Evolutionary conservation across 2,888 invertebrate genomes (phyloP), one percentile per base, ranked within the genome.

Genomic region (Prenolepis imparis): DNA sequence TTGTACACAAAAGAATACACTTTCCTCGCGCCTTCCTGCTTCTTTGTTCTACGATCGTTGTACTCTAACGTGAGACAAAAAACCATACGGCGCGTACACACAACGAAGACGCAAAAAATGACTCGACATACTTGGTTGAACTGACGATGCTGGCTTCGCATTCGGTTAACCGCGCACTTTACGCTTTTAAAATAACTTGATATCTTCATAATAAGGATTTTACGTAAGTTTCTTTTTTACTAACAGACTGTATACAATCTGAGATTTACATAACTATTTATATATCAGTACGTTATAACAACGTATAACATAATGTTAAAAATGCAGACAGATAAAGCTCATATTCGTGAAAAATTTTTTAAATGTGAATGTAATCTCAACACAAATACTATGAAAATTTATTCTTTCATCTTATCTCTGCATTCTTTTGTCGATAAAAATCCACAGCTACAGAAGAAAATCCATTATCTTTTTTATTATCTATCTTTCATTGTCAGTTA

Each of bases 1-100:
- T 64, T 87, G 87, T 89, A 83, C 68, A 90, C 90, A 90, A 91
- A 90, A 85, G 90, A 87, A 84, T 84, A 75, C 39, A 83, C 84
- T 83, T 82, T 78, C 86, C 86, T 85, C 84, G 74, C 68, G 21
- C 84, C 83, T 84, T 89, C 85, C 83, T 66, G 78, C 55, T 28
- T 44, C 84, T 82, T 87, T 84, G 74, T 64, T 66, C 28, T 11
- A 48, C 73, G 55, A 59, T 61, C 67, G 67, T 81, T 84, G 82
- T 44, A 73, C 57, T 68, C 84, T 3, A 39, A 59, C 57, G 80
- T 77, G 81, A 55, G 84, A 68, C 57, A 32, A 67, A 84, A 70
- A 84, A 66, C 36, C 24, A 32, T 6, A 36, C 64, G n/a, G 18
- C 28, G 36, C 57, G 6, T 52, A 52, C n/a, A 48, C 68, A 32